Evolutionary conservation across 2,797 vertebrate genomes (phyloP).

Genomic region (Podarcis lilfordi): DNA sequence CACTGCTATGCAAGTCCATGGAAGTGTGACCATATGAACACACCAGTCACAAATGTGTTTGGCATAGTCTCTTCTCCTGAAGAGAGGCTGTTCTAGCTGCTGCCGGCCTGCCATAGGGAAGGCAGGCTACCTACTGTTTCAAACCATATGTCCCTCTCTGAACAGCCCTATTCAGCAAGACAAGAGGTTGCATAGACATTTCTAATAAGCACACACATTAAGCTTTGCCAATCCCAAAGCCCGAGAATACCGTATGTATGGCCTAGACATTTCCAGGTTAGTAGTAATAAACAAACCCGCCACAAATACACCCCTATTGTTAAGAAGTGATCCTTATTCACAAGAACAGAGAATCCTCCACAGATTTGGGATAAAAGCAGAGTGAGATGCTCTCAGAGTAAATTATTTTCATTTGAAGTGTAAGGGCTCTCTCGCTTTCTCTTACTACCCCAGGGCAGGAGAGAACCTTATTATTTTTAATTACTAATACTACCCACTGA

Average conservation of each 20-base stretch:
- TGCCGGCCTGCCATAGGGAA: conserved; percentile 41
- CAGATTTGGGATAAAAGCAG: background rate
- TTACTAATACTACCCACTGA: background rate
- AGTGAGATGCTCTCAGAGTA: background rate
- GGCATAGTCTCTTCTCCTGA: conserved; percentile 47
- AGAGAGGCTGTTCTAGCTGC: conserved; percentile 36
- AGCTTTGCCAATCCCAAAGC: background rate
- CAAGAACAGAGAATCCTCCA: background rate
- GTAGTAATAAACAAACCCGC: background rate
- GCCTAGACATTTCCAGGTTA: background rate
- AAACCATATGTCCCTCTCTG: conserved; percentile 59
- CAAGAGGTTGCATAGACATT: background rate
- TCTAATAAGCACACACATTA: accelerated
- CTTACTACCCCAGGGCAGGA: background rate
- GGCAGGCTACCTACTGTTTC: conserved; percentile 29
- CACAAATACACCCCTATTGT: background rate
- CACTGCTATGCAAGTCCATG: background rate
- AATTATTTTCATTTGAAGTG: background rate
- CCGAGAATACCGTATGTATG: accelerated
- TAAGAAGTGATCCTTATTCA: background rate
- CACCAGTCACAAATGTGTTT: conserved; percentile 34
- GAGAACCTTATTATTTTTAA: background rate
- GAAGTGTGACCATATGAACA: conserved; percentile 9
- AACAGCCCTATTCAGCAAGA: background rate
- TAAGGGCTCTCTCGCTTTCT: background rate